Evolutionary conservation across 1,140 invertebrate species (phyloP), one percentile per base, ranked within the genome.

Genomic region (Homalodisca vitripennis): DNA sequence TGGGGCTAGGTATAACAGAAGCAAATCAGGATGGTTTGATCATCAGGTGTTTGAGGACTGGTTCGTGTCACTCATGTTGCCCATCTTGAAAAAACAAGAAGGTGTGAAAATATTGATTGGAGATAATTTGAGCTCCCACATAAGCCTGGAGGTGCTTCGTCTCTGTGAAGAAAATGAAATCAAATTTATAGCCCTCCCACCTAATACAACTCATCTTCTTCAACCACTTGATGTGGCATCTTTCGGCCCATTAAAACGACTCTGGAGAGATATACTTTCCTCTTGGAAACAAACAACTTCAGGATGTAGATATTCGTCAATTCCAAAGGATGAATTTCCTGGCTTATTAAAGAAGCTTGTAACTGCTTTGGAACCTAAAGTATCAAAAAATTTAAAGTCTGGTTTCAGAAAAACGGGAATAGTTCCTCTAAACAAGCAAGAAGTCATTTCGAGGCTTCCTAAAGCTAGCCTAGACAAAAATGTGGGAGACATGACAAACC

Each of bases 91-190:
- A 68, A 34, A 51, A n/a, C n/a, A n/a, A n/a, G n/a, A 69, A 17
- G 24, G 63, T 32, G 67, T 47, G 10, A 26, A 20, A n/a, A 60
- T 67, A 70, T 47, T 69, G 34, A 75, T 79, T 14, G 77, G 77
- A 12, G 80, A 82, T 70, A 81, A 81, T 72, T 71, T 82, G 24
- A 72, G 72, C 20, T 77, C 74, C 14, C 80, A 81, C 73, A 71
- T 81, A 20, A 73, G 67, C 26, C 1, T 73, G 6, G 67, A 77
- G 29, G 41, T 80, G 14, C 70, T 81, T 13, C 70, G 75, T 53
- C 14, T 71, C 12, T 80, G 78, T 51, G 47, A 72, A 32, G 69
- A 76, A 73, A 74, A 81, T 53, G 70, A 80, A 63, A 79, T 82
- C 20, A 64, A 68, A 22, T 70, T 70, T 55, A 62, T 70, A 17